Conservation (phyloP, 2,888 invertebrate genomes). For the Euphydryas editha region DNA sequence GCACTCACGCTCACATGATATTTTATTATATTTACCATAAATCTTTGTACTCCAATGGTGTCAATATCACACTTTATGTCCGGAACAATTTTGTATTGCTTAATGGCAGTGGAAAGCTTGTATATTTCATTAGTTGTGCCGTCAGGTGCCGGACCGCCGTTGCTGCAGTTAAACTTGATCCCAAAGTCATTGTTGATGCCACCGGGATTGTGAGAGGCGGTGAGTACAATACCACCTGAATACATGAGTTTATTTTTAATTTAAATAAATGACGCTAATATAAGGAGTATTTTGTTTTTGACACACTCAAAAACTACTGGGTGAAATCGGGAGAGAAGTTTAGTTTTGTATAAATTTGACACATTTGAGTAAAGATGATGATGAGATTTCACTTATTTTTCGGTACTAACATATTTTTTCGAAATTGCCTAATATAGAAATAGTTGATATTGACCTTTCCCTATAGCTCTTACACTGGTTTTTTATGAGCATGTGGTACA, state of each 20-base stretch:
- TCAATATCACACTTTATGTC: constrained; percentile 90
- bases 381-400: too few species aligned
- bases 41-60: constrained; percentile 87
- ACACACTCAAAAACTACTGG: too few species aligned
- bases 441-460: too few species aligned
- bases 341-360: too few species aligned
- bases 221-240: constrained; percentile 96
- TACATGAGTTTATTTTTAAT: background rate
- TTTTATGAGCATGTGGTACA: too few species aligned
- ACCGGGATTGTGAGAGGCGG: constrained; percentile 99
- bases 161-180: constrained; percentile 98
- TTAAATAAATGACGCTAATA: background rate
- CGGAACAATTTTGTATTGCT: constrained; percentile 91
- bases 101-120: constrained; percentile 90
- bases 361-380: too few species aligned
- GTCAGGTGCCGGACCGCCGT: constrained; percentile 99
- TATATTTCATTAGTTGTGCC: constrained; percentile 94
- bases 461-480: too few species aligned
- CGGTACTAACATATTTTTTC: too few species aligned
- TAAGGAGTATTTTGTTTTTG: too few species aligned
- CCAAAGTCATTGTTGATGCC: constrained; percentile 99
- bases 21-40: constrained; percentile 82
- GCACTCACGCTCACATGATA: too few species aligned
- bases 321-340: too few species aligned
- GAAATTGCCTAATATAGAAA: too few species aligned